Percentiles rank a stretch among this genome's conserved stretches.
Conservation (phyloP, 2,113 vertebrate species). For the Callaeas wilsoni region DNA sequence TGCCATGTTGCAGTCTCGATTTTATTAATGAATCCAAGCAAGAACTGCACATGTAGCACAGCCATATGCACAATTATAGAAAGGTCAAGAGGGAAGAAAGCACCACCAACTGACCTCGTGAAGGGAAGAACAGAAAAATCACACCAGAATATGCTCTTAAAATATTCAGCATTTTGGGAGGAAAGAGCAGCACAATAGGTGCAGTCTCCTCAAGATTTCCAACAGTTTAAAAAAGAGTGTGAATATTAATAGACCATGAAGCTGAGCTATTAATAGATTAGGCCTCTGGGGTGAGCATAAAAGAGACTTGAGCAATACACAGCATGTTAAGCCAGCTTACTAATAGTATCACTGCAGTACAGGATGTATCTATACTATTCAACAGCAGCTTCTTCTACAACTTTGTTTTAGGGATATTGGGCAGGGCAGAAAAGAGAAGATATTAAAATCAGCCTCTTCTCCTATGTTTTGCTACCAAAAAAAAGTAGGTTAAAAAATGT, state of each 20-base stretch:
- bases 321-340: not conserved
- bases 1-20: not conserved
- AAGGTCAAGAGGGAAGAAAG: not conserved
- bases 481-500: not conserved
- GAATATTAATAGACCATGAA: conserved; percentile 58
- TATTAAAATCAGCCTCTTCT: not conserved
- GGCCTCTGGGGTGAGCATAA: conserved; percentile 15
- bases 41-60: not conserved
- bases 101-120: not conserved
- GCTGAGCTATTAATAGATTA: conserved; percentile 52
- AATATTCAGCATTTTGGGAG: not conserved
- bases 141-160: not conserved
- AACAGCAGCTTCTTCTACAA: not conserved
- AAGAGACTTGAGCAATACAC: not conserved
- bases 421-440: not conserved
- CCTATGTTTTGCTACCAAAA: not conserved
- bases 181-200: conserved; percentile 6
- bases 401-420: not conserved
- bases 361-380: not conserved
- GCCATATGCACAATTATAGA: not conserved
- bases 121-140: not conserved
- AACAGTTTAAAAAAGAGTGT: not conserved
- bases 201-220: conserved; percentile 13
- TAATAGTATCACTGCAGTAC: not conserved
- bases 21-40: not conserved